phyloP scores from a whole-genome alignment of 2,797 vertebrate species.

The Sebastes variabilis region DNA sequence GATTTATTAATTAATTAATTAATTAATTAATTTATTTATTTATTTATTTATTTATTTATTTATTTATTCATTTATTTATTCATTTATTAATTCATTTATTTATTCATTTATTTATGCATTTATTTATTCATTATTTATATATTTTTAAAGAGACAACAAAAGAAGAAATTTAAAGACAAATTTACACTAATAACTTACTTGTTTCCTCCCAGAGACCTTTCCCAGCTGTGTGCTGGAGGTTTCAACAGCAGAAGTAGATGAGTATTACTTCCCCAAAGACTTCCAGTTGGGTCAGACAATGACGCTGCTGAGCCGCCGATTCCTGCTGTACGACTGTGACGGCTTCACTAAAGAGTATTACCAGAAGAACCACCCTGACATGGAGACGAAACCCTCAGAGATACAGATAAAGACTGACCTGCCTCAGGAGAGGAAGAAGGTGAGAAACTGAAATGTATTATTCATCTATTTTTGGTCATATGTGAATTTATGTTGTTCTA shows the following conservation, averaged over 20 bases:
- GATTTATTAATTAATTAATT: too few species aligned
- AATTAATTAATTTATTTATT: not conserved
- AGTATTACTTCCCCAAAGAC: slow-evolving; percentile 91
- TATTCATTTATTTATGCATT: too few species aligned
- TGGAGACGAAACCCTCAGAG: slow-evolving; percentile 78
- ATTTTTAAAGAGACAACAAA: not conserved
- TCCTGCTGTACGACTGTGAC: slow-evolving; percentile 90
- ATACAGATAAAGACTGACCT: slow-evolving; percentile 60
- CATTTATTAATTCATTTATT: fast-evolving
- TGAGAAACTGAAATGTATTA: slow-evolving; percentile 50
- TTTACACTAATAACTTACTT: not conserved
- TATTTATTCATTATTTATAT: too few species aligned
- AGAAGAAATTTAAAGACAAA: not conserved
- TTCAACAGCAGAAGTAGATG: slow-evolving; percentile 87
- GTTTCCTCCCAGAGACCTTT: slow-evolving; percentile 81
- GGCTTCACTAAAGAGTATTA: slow-evolving; percentile 89
- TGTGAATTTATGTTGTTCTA: not conserved
- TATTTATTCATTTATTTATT: not conserved
- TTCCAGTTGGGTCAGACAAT: slow-evolving; percentile 87
- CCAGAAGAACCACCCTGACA: slow-evolving; percentile 83
- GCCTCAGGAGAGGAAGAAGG: slow-evolving; percentile 74
- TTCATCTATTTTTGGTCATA: not conserved
- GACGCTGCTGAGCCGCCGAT: slow-evolving; percentile 85
- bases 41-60: too few species aligned
- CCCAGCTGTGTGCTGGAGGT: slow-evolving; percentile 92